Evolutionary conservation across 2,888 invertebrate species (phyloP).

Genomic region (Synergus umbraculus): DNA sequence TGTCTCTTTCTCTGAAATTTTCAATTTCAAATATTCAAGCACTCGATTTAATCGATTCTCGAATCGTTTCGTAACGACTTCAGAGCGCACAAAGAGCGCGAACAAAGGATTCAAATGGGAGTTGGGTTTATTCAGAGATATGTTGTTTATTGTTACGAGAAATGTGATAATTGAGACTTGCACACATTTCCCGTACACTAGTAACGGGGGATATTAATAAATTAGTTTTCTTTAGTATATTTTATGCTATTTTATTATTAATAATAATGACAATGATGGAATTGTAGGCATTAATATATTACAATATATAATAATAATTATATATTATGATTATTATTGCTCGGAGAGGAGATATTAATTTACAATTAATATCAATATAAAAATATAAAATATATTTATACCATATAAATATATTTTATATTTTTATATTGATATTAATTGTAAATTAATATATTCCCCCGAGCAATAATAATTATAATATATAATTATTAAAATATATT

Average conservation of each 20-base stretch:
- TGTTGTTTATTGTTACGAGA: background rate
- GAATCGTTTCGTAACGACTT: slow-evolving; percentile 30
- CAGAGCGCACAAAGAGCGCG: slow-evolving; percentile 32
- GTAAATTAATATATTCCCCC: too few species aligned
- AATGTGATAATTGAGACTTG: slow-evolving; percentile 35
- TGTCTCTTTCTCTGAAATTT: background rate
- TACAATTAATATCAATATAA: too few species aligned
- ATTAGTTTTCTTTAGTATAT: background rate
- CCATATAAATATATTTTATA: too few species aligned
- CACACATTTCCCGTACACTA: slow-evolving; percentile 10
- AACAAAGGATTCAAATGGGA: slow-evolving; percentile 32
- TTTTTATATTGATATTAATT: too few species aligned
- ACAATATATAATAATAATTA: too few species aligned
- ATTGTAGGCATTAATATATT: background rate
- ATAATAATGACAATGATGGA: background rate
- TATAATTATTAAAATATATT: too few species aligned
- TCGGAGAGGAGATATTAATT: too few species aligned
- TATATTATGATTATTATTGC: too few species aligned
- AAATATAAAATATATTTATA: too few species aligned
- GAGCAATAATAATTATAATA: too few species aligned
- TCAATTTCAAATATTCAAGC: slow-evolving; percentile 17
- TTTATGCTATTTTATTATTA: too few species aligned
- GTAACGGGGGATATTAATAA: background rate
- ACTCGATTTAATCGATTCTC: slow-evolving; percentile 38
- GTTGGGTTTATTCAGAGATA: background rate